phyloP scores from a whole-genome alignment of 1,140 invertebrate genomes.

The Planococcus citri region DNA sequence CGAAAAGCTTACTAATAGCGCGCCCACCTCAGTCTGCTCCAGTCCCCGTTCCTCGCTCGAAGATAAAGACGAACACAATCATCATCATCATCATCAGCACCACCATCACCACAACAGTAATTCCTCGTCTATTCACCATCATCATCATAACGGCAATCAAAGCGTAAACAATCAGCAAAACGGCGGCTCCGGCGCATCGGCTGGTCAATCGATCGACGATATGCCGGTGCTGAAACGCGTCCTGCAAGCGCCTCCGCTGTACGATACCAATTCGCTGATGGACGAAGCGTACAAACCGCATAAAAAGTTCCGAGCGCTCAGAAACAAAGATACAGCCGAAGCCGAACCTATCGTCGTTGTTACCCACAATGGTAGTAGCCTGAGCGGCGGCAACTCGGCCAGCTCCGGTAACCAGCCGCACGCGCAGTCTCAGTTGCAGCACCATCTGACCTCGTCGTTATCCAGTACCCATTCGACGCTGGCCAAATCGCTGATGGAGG shows the following conservation, averaged over 20 bases:
- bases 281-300: constrained; percentile 89
- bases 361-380: constrained; percentile 27
- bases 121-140: constrained; percentile 11
- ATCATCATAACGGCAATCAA: constrained; percentile 18
- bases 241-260: constrained; percentile 76
- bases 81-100: constrained; percentile 28
- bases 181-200: constrained; percentile 10
- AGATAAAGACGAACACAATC: constrained; percentile 52
- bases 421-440: constrained; percentile 37
- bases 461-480: constrained; percentile 76
- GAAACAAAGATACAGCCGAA: constrained; percentile 63
- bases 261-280: constrained; percentile 79
- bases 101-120: too few relatives aligned
- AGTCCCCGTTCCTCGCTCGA: constrained; percentile 73
- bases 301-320: constrained; percentile 78
- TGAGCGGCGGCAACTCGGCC: constrained; percentile 34
- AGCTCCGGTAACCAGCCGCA: too few relatives aligned
- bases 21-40: constrained; percentile 66
- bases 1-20: constrained; percentile 53
- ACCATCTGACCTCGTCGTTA: constrained; percentile 42
- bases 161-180: neutral
- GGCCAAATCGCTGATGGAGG: constrained; percentile 75
- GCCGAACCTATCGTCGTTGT: constrained; percentile 47
- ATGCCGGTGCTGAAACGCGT: constrained; percentile 88
- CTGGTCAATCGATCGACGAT: constrained; percentile 55